These are phyloP conservation scores for Anas georgica DNA, from an alignment of 2,797 vertebrate genomes.

Conservation along the genomic window DNA sequence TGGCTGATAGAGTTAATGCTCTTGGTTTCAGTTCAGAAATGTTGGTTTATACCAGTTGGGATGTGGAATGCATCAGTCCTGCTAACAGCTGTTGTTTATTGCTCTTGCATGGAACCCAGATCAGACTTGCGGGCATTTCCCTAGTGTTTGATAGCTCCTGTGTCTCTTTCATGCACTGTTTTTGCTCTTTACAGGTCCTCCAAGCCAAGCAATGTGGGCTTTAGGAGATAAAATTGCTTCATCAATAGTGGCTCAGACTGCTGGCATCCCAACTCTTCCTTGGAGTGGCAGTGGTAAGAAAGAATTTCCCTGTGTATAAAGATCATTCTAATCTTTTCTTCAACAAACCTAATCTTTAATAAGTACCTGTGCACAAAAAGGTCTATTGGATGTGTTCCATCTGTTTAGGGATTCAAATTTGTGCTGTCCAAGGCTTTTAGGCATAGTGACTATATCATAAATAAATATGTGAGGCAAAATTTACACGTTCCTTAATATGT, in stretches of 20 bases:
- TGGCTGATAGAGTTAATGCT: background rate
- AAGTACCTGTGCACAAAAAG: background rate
- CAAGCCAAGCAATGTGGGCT: conserved; percentile 99
- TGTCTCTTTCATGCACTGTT: background rate
- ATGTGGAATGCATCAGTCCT: background rate
- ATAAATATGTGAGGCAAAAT: conserved; percentile 3
- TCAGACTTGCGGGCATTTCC: background rate
- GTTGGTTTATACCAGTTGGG: background rate
- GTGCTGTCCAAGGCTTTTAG: background rate
- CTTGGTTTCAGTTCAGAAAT: background rate
- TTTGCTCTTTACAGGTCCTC: conserved; percentile 85
- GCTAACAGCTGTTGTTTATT: background rate
- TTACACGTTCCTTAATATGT: background rate
- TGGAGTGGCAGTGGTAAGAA: conserved; percentile 93
- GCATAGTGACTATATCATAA: background rate
- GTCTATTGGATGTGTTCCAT: background rate
- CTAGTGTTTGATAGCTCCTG: background rate
- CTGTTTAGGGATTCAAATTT: background rate
- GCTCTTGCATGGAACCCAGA: background rate
- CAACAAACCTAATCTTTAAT: background rate
- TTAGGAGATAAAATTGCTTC: conserved; percentile 98
- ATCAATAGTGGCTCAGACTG: conserved; percentile 97
- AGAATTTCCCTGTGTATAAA: background rate
- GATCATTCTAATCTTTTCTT: background rate
- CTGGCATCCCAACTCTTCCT: conserved; percentile 95